Base-by-base conservation (phyloP, 1,140 invertebrate species). In the Pseudobourletiella spinata region DNA sequence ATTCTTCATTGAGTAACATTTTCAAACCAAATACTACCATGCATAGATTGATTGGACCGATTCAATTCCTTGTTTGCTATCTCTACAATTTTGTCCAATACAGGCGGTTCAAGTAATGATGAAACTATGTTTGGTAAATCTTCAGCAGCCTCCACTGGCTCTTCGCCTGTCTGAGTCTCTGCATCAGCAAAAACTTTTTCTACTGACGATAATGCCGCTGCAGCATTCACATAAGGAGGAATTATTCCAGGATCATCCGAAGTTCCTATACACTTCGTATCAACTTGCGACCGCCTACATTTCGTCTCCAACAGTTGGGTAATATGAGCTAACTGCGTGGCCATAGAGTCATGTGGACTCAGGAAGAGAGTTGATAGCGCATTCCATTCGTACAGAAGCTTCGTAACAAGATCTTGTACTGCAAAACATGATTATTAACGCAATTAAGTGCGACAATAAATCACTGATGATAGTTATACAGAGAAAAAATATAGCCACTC, bases 291-390 rank as follows among this genome's bases (percentile, higher is more conserved):
- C 14, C 14, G 25, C 6, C 39, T 55, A 39, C 6, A 55, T 55
- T 55, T 55, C 3, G 52, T 32, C 26, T 55, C 52, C 3, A 55
- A 2, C 11, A 55, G 22, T 11, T 55, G 30, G 3, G 29, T 35
- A 35, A 55, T 55, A 18, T 55, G 52, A 18, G 29, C 52, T 32
- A 55, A 14, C 22, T 55, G 52, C 16, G 52, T 55, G 4, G 52
- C 52, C 22, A 55, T 18, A 11, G 28, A 18, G 25, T 55, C 52
- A 55, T 55, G 3, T 3, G 52, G 30, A 18, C 52, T 55, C 11
- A 55, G 28, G 29, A 25, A 55, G 14, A 18, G 22, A 3, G 28
- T 6, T 55, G 29, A 55, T 24, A 55, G 14, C 26, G 25, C 50
- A 14, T 54, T 26, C 50, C 46, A 48, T n/a, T 48, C 46, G 24